phyloP scores from a whole-genome alignment of 2,888 invertebrate species.

The Drosophila niveifrons region DNA sequence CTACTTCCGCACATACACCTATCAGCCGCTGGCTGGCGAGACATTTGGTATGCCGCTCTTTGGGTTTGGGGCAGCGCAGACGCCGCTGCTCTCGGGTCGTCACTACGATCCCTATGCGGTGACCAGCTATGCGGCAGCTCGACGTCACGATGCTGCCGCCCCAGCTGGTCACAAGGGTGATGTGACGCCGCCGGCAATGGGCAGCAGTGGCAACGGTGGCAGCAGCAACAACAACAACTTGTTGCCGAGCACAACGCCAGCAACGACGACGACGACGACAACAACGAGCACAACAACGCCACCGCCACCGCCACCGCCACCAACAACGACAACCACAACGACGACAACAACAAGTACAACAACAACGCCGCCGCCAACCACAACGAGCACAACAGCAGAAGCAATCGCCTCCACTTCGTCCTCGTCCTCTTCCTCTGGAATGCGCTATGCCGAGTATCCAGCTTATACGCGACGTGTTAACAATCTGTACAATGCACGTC shows the following conservation, averaged over 20 bases:
- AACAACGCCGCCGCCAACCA: conserved; percentile 39
- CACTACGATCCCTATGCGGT: conserved; percentile 74
- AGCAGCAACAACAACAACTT: conserved; percentile 4
- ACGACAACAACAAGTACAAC: conserved; percentile 58
- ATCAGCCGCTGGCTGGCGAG: conserved; percentile 80
- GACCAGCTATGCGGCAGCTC: conserved; percentile 64
- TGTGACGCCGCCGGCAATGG: conserved; percentile 57
- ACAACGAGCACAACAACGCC: conserved; percentile 56
- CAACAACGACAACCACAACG: conserved; percentile 45
- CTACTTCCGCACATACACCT: conserved; percentile 84
- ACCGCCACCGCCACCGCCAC: conserved; percentile 22
- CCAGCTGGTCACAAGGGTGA: conserved; percentile 39
- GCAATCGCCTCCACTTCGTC: conserved; percentile 13
- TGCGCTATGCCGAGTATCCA: conserved; percentile 68
- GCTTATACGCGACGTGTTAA: conserved; percentile 80
- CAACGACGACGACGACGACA: conserved; percentile 47
- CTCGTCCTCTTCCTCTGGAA: conserved; percentile 23
- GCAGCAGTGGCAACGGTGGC: conserved; percentile 2
- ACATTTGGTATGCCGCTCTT: conserved; percentile 77
- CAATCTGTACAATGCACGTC: conserved; percentile 76
- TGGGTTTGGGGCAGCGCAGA: conserved; percentile 73
- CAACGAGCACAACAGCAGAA: conserved; percentile 51
- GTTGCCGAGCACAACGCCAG: conserved; percentile 28
- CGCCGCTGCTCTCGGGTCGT: conserved; percentile 67
- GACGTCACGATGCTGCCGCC: conserved; percentile 51